Evolutionary conservation across 2,113 vertebrate genomes (phyloP), one percentile per base, ranked within the genome.

Genomic region (Petaurus breviceps): DNA sequence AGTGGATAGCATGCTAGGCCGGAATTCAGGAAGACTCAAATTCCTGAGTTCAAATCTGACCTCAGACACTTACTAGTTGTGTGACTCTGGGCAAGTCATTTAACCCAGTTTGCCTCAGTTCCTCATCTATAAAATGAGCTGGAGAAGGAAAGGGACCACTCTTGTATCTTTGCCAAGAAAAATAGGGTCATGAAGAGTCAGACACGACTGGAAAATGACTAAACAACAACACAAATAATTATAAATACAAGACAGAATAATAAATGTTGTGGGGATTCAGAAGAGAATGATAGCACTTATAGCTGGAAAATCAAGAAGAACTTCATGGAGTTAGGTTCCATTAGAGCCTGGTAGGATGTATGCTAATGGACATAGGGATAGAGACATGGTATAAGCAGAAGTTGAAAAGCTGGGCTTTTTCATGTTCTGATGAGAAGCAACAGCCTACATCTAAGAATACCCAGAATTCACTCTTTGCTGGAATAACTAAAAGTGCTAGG

Each of bases 401-500:
- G n/a, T 84, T 84, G 68, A 84, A 84, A 84, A 84, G 68, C 68
- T 84, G n/a, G 68, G n/a, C 6, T 84, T 84, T 43, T 77, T 77
- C 61, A 16, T 77, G 31, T 77, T 61, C 57, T 31, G 28, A 3
- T 61, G 57, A 11, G 57, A 61, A 61, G 57, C 28, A 37, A 16
- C 57, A 68, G 2, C 14, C 68, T 43, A 43, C 23, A 84, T 84
- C n/a, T 0, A 0, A 25, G 16, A 0, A 0, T 12, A 90, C 6
- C 28, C 61, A n/a, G 50, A n/a, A 37, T 49, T 91, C 53, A 91
- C 50, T 26, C 7, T 89, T 2, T 37, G 49, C 89, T 54, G 9
- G 10, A 54, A 0, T 2, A 11, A 6, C 50, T 43, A n/a, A 37
- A 77, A 90, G 0, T 22, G 1, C 0, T 0, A 3, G 0, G 3